Conservation (phyloP, 2,797 vertebrate species). For the Eulemur mongoz region DNA sequence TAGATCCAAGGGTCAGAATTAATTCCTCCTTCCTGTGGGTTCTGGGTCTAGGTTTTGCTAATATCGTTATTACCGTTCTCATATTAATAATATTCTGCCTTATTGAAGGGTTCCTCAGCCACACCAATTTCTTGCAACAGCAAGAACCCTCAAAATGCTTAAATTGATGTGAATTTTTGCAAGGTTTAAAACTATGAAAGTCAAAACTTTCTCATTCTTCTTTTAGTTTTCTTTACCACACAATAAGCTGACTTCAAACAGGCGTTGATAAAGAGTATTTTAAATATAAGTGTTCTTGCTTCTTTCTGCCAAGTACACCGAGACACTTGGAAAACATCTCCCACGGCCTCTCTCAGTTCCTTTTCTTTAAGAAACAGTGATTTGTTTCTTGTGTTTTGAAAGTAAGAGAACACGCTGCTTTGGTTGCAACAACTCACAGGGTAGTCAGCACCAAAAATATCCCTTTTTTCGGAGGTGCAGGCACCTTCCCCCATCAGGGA, state of each 20-base stretch:
- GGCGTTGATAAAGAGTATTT: background rate
- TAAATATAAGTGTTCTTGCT: background rate
- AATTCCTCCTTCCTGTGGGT: too few species aligned
- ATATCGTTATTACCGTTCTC: rapidly evolving
- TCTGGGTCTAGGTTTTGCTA: background rate
- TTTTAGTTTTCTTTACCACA: background rate
- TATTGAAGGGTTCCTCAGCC: background rate
- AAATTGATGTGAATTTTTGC: background rate
- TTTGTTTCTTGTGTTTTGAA: slow-evolving; percentile 42
- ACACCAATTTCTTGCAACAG: background rate
- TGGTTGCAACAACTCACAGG: background rate
- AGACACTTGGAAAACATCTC: slow-evolving; percentile 28
- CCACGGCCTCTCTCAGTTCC: background rate
- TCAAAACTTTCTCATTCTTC: background rate
- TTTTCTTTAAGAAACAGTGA: slow-evolving; percentile 49
- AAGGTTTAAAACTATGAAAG: background rate
- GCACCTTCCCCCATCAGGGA: background rate
- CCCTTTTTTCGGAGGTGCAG: background rate
- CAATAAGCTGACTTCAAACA: background rate
- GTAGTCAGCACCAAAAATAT: background rate
- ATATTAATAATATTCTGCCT: background rate
- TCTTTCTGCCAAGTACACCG: background rate
- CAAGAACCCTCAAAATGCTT: background rate
- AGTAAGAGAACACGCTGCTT: background rate
- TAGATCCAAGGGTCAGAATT: background rate